Evolutionary conservation across 1,140 invertebrate species (phyloP).

Genomic region (Druon quercuslanigerum): DNA sequence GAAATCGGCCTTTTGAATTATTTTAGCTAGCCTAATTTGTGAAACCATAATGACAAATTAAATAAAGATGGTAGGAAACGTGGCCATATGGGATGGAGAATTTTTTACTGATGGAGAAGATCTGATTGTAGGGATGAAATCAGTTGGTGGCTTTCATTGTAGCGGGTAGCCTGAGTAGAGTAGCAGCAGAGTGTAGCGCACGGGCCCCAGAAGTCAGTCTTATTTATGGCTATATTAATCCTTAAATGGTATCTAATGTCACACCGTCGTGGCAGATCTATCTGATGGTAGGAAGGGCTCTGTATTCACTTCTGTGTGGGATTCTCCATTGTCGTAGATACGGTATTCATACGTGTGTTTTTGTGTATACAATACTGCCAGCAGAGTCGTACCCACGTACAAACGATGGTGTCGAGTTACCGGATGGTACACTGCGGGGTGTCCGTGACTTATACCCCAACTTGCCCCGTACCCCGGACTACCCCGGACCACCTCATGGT

Average conservation of each 20-base stretch:
- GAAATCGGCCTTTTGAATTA: neutral
- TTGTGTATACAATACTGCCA: constrained; percentile 66
- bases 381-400: constrained; percentile 69
- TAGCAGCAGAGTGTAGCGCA: constrained; percentile 37
- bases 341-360: constrained; percentile 73
- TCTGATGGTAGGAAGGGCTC: constrained; percentile 59
- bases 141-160: constrained; percentile 58
- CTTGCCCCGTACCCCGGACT: constrained; percentile 36
- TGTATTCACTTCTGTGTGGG: constrained; percentile 60
- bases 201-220: constrained; percentile 65
- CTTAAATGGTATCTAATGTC: constrained; percentile 77
- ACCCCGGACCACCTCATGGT: constrained; percentile 40
- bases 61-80: neutral
- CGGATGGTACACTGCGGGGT: constrained; percentile 75
- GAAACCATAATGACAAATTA: constrained; percentile 18
- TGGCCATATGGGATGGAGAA: neutral
- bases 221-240: constrained; percentile 77
- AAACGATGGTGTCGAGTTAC: constrained; percentile 76
- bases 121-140: constrained; percentile 26
- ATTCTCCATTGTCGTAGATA: constrained; percentile 71
- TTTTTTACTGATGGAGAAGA: neutral
- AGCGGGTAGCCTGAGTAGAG: constrained; percentile 25
- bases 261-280: constrained; percentile 67
- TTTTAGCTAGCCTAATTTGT: neutral
- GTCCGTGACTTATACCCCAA: constrained; percentile 72